phyloP scores from a whole-genome alignment of 1,140 invertebrate genomes.

The Zaprionus vittiger region DNA sequence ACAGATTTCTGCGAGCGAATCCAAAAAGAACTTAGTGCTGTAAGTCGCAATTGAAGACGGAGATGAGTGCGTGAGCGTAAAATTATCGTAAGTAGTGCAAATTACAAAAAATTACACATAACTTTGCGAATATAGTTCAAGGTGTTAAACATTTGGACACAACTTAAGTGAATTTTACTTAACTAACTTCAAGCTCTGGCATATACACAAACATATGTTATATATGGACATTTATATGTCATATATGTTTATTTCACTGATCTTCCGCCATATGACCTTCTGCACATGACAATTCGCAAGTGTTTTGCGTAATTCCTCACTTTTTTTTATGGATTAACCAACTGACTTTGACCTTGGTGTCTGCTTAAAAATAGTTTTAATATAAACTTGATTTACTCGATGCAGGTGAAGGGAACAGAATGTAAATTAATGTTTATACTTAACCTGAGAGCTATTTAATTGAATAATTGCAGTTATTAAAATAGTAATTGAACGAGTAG shows the following conservation, averaged over 20 bases:
- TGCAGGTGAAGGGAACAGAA: neutral
- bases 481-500: neutral
- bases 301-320: neutral
- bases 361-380: neutral
- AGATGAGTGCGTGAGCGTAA: constrained; percentile 5
- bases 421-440: neutral
- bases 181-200: constrained; percentile 6
- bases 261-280: neutral
- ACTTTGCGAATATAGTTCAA: neutral
- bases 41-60: constrained; percentile 8
- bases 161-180: neutral
- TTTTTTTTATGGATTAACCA: neutral
- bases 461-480: neutral
- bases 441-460: neutral
- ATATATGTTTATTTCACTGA: neutral
- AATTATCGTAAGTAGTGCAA: neutral
- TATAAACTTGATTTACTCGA: neutral
- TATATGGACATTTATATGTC: neutral
- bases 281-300: neutral
- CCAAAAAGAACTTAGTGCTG: neutral
- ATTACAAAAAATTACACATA: neutral
- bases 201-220: too few relatives aligned
- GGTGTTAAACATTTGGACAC: neutral
- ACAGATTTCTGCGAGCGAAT: constrained; percentile 18
- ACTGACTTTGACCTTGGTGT: neutral